Base-by-base conservation (phyloP, 1,140 invertebrate species). In the Helicoverpa zea region DNA sequence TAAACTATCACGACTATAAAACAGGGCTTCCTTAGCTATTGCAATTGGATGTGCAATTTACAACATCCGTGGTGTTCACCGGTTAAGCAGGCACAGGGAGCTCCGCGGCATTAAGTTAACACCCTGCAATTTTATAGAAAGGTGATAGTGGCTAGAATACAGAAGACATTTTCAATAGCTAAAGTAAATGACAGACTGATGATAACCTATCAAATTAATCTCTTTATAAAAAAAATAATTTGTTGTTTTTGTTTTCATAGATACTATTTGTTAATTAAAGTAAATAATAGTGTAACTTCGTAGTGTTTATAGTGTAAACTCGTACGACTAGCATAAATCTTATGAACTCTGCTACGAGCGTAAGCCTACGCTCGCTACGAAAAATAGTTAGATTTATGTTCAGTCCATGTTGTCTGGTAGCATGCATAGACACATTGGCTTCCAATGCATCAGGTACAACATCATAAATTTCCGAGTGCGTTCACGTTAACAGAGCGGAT, bases 1-100 rank as follows among this genome's bases (percentile, higher is more conserved):
- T 63, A 84, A 89, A 86, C 82, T 82, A 84, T 83, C 73, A 79
- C 79, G 70, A 79, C 73, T 82, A 72, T 82, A 84, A 87, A 82
- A 72, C 70, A 56, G 59, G 68, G 52, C 51, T 64, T 73, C 77
- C 68, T 75, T 64, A 63, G 68, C 58, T 73, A 78, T 74, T 56
- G 64, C 74, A 77, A 77, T 70, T 61, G 63, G 74, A 68, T 79
- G 63, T 47, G 68, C 77, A 77, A 80, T 84, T 84, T 84, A 84
- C 78, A 75, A 84, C 72, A 77, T 81, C 80, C 66, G 68, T 49
- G 66, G 64, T 77, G 23, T 80, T 63, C 80, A 72, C 77, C 49
- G 75, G 75, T 75, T 73, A 75, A 75, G 73, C 58, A 80, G 49
- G 52, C 47, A 16, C 63, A 58, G 30, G 18, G 63, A n/a, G 52